phyloP scores from a whole-genome alignment of 2,888 invertebrate species.

The Cecidostiba fungosa region DNA sequence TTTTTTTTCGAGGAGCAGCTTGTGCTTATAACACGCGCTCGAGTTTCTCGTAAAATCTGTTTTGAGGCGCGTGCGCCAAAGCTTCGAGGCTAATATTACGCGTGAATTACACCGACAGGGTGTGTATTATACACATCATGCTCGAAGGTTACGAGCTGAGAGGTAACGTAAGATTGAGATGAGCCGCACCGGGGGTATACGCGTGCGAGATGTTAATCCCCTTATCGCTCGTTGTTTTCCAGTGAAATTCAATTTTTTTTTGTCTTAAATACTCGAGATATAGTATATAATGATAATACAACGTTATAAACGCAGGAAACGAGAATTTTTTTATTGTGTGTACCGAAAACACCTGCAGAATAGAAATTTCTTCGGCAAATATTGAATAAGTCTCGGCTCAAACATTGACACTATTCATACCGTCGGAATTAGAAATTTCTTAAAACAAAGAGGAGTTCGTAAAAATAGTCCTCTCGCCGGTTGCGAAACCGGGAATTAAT shows the following conservation, averaged over 20 bases:
- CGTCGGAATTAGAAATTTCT: conserved; percentile 49
- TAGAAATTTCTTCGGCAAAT: conserved; percentile 26
- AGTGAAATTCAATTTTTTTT: background rate
- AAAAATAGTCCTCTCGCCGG: background rate
- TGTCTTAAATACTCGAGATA: background rate
- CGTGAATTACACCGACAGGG: conserved; percentile 43
- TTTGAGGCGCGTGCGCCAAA: conserved; percentile 27
- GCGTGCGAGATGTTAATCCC: conserved; percentile 16
- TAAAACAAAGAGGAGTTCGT: conserved; percentile 23
- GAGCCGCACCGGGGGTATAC: background rate
- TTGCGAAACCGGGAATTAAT: conserved; percentile 53
- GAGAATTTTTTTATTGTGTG: background rate
- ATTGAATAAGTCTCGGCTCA: background rate
- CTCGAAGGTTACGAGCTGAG: background rate
- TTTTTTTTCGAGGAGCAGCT: background rate
- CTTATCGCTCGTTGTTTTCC: background rate
- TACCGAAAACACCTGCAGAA: background rate
- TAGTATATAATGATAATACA: background rate
- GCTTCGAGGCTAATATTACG: conserved; percentile 55
- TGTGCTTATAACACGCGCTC: background rate
- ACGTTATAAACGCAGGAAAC: background rate
- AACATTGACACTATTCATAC: conserved; percentile 21
- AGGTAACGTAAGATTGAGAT: conserved; percentile 42
- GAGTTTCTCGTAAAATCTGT: conserved; percentile 53
- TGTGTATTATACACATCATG: conserved; percentile 1